These are phyloP conservation scores for Pao palembangensis DNA, from an alignment of 2,113 vertebrate species.

Conservation along the genomic window DNA sequence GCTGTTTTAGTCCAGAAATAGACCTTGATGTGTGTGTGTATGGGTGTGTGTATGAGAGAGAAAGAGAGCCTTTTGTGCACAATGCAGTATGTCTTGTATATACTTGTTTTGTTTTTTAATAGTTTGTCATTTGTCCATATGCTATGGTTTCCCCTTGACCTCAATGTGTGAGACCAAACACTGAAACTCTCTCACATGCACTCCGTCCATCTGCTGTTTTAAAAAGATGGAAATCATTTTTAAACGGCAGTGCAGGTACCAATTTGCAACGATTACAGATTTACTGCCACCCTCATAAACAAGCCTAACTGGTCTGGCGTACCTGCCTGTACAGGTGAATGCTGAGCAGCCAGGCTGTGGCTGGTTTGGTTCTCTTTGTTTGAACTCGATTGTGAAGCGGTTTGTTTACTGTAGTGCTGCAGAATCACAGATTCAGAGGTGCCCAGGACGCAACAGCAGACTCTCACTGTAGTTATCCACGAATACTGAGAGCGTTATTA, in stretches of 20 bases:
- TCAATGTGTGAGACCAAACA: not conserved
- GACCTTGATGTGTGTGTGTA: constrained; percentile 3
- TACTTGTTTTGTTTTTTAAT: not conserved
- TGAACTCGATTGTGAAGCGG: not conserved
- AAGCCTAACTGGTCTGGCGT: constrained; percentile 25
- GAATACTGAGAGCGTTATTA: constrained; percentile 31
- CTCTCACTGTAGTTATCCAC: not conserved
- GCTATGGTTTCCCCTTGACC: not conserved
- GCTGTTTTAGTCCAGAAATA: constrained; percentile 53
- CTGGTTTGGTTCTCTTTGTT: not conserved
- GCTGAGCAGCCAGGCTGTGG: not conserved
- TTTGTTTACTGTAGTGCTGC: not conserved
- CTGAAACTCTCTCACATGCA: not conserved
- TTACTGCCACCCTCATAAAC: constrained; percentile 4
- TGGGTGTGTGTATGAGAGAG: no score
- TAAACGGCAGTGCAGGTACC: constrained; percentile 1
- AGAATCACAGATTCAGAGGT: not conserved
- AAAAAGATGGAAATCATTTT: not conserved
- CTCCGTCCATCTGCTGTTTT: not conserved
- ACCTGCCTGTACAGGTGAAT: constrained; percentile 18
- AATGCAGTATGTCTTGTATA: not conserved
- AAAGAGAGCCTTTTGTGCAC: not conserved
- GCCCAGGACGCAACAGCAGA: not conserved
- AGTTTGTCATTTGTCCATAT: not conserved
- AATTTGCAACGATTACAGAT: constrained; percentile 8